Conservation (phyloP, 1,140 invertebrate species). For the Drosophila willistoni region DNA sequence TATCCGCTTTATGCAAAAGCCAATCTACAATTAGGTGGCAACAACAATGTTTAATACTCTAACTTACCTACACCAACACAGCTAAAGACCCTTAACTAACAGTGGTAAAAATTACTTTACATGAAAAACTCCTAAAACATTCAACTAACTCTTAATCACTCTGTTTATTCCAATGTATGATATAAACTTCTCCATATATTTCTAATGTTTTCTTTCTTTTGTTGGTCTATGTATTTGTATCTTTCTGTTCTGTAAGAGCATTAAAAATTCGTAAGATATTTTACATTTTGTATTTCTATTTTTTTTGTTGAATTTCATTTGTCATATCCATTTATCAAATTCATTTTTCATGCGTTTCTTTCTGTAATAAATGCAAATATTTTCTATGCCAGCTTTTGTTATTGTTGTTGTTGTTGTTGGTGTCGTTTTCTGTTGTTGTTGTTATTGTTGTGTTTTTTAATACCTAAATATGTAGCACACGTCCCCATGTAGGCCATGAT, state of each 20-base stretch:
- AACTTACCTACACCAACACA: too few relatives aligned
- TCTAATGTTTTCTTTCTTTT: neutral
- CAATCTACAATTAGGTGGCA: conserved; percentile 64
- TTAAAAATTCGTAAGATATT: conserved; percentile 23
- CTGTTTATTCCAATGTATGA: too few relatives aligned
- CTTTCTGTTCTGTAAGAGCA: conserved; percentile 25
- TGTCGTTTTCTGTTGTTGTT: conserved; percentile 14
- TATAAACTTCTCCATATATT: too few relatives aligned
- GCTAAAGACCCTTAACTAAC: too few relatives aligned
- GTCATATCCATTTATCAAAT: conserved; percentile 20
- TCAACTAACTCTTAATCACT: too few relatives aligned
- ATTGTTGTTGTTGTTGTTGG: conserved; percentile 20
- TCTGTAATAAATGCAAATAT: conserved; percentile 54
- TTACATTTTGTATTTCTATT: conserved; percentile 5
- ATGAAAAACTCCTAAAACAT: too few relatives aligned
- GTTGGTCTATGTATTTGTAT: too few relatives aligned
- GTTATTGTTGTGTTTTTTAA: conserved; percentile 20
- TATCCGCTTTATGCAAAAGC: conserved; percentile 34
- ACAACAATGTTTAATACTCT: conserved; percentile 11
- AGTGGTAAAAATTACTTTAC: too few relatives aligned
- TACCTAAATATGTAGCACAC: conserved; percentile 51
- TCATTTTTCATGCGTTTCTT: conserved; percentile 50
- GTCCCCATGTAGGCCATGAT: conserved; percentile 46
- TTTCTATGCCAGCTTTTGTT: conserved; percentile 14
- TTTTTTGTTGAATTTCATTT: conserved; percentile 23